phyloP scores from a whole-genome alignment of 2,888 invertebrate genomes.

The Bombylius major region DNA sequence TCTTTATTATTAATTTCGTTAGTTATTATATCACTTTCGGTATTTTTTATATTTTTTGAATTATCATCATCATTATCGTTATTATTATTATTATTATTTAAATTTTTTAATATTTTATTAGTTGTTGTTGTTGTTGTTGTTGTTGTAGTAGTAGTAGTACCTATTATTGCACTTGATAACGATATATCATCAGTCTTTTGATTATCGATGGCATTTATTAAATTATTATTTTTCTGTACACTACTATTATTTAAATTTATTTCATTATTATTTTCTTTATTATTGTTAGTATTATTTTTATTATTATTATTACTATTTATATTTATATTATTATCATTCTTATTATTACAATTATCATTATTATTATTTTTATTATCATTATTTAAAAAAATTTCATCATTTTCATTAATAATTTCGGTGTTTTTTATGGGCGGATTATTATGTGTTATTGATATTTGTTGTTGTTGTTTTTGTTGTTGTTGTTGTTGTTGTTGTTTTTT shows the following conservation, averaged over 20 bases:
- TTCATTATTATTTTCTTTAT: slow-evolving; percentile 24
- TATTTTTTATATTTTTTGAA: neutral
- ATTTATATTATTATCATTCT: neutral
- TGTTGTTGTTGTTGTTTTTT: slow-evolving; percentile 20
- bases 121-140: slow-evolving; percentile 5
- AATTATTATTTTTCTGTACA: slow-evolving; percentile 11
- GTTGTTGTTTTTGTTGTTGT: slow-evolving; percentile 8
- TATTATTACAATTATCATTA: neutral
- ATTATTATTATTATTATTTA: no score
- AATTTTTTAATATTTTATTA: no score
- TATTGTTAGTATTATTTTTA: slow-evolving; percentile 22
- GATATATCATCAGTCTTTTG: slow-evolving; percentile 35
- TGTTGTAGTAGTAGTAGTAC: slow-evolving; percentile 9
- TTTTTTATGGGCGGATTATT: neutral
- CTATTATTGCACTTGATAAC: slow-evolving; percentile 24
- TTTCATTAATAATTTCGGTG: neutral
- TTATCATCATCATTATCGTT: no score
- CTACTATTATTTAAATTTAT: slow-evolving; percentile 12
- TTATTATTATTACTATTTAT: slow-evolving; percentile 1
- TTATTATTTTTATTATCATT: slow-evolving; percentile 1
- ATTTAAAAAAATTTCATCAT: neutral
- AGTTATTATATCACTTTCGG: slow-evolving; percentile 3
- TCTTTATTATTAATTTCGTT: slow-evolving; percentile 14
- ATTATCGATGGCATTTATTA: slow-evolving; percentile 25
- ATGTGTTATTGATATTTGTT: neutral